Evolutionary conservation across 2,888 invertebrate species (phyloP), one percentile per base, ranked within the genome.

Genomic region (Trissolcus brochymenae): DNA sequence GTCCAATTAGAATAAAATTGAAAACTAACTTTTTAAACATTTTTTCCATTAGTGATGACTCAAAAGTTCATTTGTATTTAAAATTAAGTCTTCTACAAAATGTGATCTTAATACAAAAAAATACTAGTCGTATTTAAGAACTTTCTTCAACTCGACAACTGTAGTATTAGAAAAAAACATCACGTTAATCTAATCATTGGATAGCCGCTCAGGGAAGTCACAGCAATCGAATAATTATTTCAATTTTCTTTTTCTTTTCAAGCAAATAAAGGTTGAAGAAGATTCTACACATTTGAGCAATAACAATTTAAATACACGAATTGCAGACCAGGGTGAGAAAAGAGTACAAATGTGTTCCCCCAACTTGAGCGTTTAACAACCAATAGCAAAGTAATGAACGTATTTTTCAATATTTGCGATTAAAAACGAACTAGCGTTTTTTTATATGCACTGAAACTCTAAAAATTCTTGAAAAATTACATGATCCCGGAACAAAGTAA

Each of bases 301-400:
- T 74, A 71, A 56, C 9, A 16, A 41, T 14, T 16, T 55, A 2
- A 40, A 54, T 53, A 29, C 3, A 0, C 0, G 4, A n/a, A 25
- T 16, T n/a, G 16, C 29, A 21, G 16, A 4, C 16, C n/a, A 43
- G 40, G 71, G 60, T 66, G 66, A 60, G 49, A 73, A 60, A 43
- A 25, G 13, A 17, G 51, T 66, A 66, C 64, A 66, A 66, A 85
- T 83, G 83, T 80, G 62, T 82, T 84, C 85, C 84, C 82, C 62
- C 76, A 80, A 82, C 82, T 82, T 82, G 83, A 84, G 81, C 80
- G 82, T 78, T 80, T 81, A 81, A 80, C 78, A 77, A 83, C 80
- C 72, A 65, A 82, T 79, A 80, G 76, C 67, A 67, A 79, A 76
- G 67, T 59, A 78, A 78, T 81, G 76, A 29, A 55, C 78, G 78